Evolutionary conservation across 1,140 invertebrate species (phyloP), one percentile per base, ranked within the genome.

Genomic region (Saxidomus purpurata): DNA sequence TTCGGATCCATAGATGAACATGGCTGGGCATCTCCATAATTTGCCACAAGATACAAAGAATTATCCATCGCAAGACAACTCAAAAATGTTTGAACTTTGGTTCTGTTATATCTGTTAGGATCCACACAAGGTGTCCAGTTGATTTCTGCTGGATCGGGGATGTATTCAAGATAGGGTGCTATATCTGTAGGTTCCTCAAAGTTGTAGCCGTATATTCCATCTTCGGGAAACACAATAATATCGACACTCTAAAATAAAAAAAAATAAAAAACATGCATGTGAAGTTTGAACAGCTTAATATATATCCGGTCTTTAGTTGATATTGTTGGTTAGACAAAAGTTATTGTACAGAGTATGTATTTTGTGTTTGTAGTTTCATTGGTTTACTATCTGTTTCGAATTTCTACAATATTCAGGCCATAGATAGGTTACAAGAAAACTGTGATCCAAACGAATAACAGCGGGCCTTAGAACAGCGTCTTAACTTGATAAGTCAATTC

Each of bases 201-300:
- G 0, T 55, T 47, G 28, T 81, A 63, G 19, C 92, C 92, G 15
- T 96, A 96, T 15, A 97, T 92, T 17, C 97, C 97, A 93, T 97
- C 96, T 95, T 98, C 98, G 0, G 98, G 98, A 93, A 98, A 98
- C 0, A 98, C 97, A 4, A 98, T 96, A 25, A 99, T 98, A 89
- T 98, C 97, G 0, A 96, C 97, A 79, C 96, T 94, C 97, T 98
- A 87, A 22, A 90, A 85, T 9, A 47, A 47, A 47, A 8, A 47
- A 47, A 47, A 47, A 47, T 47, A 47, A 17, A 47, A 47, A 47
- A 47, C 43, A 47, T n/a, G n/a, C n/a, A n/a, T n/a, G n/a, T n/a
- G n/a, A n/a, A n/a, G n/a, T n/a, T n/a, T n/a, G n/a, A n/a, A n/a
- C n/a, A n/a, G n/a, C n/a, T n/a, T n/a, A n/a, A n/a, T n/a, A n/a